Base-by-base conservation (phyloP, 2,113 vertebrate genomes). In the Saguinus midas region DNA sequence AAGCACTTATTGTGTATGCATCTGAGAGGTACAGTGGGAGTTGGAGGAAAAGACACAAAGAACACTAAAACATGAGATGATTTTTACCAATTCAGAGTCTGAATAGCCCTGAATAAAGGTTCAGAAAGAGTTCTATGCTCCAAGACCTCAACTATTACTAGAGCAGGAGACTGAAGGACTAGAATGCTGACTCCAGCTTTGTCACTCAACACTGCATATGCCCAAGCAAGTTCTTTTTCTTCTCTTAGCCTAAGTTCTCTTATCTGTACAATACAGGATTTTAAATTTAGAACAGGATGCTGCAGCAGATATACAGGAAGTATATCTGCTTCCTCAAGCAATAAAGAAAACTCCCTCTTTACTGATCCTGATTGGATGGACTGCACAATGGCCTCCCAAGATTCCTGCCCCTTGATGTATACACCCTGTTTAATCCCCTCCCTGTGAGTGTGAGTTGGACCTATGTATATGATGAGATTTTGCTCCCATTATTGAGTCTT, bases 371-470 rank as follows among this genome's bases (percentile, higher is more conserved):
- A 52, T 52, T 17, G 52, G 52, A 52, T 52, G 16, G 52, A 17
- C 52, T 52, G 52, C 52, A 52, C 52, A n/a, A 35, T 55, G 29
- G 16, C 16, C 40, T 45, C 61, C 29, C 27, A 37, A 14, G 45
- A 88, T 2, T n/a, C 6, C 25, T 35, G 14, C 11, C 16, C n/a
- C 8, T 12, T 16, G 3, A 12, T 5, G 2, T 13, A 3, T 25
- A 40, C 32, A 64, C 13, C 17, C 7, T 57, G 6, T 25, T 27
- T 29, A 18, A 55, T 10, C 11, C 16, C 43, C 40, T 37, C 82
- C 14, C 23, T n/a, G 4, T 14, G 29, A 58, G 29, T 40, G 3
- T 16, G 5, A 40, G 3, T 70, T 27, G 17, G 29, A 43, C 55
- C 55, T 20, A 9, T 17, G 11, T 43, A 37, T 5, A 0, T 32